phyloP scores from a whole-genome alignment of 2,888 invertebrate species.

The Helleia helle region DNA sequence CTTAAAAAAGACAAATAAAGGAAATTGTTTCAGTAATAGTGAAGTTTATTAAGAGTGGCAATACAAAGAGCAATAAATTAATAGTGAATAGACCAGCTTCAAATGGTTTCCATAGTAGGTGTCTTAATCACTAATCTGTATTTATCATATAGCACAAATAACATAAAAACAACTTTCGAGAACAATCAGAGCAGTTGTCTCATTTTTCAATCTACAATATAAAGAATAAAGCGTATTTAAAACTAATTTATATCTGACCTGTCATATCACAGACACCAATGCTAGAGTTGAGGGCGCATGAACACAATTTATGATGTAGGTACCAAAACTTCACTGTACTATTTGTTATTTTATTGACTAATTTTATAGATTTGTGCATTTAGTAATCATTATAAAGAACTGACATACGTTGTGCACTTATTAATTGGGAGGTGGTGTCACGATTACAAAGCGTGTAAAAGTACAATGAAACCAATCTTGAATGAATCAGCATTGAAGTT shows the following conservation, averaged over 20 bases:
- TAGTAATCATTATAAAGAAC: background rate
- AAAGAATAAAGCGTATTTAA: too few relatives aligned
- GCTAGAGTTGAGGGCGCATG: background rate
- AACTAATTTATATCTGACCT: background rate
- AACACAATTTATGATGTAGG: background rate
- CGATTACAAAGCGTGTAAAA: conserved; percentile 58
- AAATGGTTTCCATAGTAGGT: too few relatives aligned
- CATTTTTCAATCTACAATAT: too few relatives aligned
- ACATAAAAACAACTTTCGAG: too few relatives aligned
- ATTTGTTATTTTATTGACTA: background rate
- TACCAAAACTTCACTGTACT: conserved; percentile 3
- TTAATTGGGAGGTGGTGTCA: conserved; percentile 51
- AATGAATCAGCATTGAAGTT: background rate
- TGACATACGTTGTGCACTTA: conserved; percentile 27
- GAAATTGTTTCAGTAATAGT: too few relatives aligned
- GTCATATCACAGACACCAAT: conserved; percentile 4
- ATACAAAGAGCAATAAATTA: too few relatives aligned
- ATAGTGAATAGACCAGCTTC: too few relatives aligned
- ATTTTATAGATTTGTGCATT: background rate
- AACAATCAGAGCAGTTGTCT: too few relatives aligned
- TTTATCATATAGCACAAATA: too few relatives aligned
- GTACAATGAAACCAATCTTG: conserved; percentile 15
- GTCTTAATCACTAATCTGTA: too few relatives aligned
- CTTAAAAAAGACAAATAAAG: too few relatives aligned
- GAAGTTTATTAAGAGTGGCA: too few relatives aligned